Evolutionary conservation across 2,888 invertebrate genomes (phyloP), one percentile per base, ranked within the genome.

Genomic region (Lutraria lutraria): DNA sequence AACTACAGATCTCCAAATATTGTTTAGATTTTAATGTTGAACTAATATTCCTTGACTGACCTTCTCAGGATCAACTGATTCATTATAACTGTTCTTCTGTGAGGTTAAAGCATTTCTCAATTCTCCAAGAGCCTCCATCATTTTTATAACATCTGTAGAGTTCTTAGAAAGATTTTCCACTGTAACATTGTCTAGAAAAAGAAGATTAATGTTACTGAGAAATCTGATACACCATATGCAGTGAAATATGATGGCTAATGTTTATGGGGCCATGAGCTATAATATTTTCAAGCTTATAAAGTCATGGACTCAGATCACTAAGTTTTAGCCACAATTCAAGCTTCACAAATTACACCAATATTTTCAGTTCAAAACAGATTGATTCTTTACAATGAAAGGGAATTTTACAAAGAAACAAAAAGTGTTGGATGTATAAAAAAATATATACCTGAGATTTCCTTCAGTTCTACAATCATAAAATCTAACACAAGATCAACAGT

Each of bases 401-500:
- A 43, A 43, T 43, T 43, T 43, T 43, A 4, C 43, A 4, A 4
- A 8, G 43, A 43, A 43, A 43, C n/a, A n/a, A n/a, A n/a, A n/a
- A n/a, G n/a, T n/a, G n/a, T n/a, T 43, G 2, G 4, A 43, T 34
- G 25, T 34, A 76, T 29, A 80, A 16, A 83, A n/a, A 54, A 31
- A n/a, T 43, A 29, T 19, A 86, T 89, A 95, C 94, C 93, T 89
- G 89, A 83, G n/a, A 94, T 86, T 34, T 90, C 84, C 16, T 83
- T 34, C 31, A 95, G 86, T 87, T 92, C 89, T 21, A 87, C 89
- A 43, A 94, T 94, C 54, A 94, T 88, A n/a, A 92, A 83, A 15
- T 91, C 88, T 87, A 95, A 84, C 72, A 94, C 89, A 16, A 94
- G 60, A 81, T 94, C 94, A 19, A 93, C 83, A 31, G 94, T 94